Evolutionary conservation across 92 coral and sea anemone species (phyloP).

Genomic region (Parazoanthus darwini): DNA sequence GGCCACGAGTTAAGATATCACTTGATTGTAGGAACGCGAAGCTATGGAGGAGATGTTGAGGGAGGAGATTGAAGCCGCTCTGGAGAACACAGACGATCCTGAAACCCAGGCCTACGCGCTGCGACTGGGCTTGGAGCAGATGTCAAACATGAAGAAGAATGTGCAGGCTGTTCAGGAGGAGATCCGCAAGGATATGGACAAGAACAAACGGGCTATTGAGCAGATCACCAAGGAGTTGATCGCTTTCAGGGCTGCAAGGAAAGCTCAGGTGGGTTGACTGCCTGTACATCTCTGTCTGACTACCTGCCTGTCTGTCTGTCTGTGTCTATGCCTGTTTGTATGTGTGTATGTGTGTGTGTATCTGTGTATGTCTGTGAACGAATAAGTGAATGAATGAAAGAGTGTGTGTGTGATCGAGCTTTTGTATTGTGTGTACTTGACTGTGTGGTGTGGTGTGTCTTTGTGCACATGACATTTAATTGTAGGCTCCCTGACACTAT

Average conservation of each 20-base stretch:
- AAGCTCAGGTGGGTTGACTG: conserved; percentile 85
- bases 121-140: conserved; percentile 89
- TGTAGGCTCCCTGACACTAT: too few relatives aligned
- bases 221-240: conserved; percentile 80
- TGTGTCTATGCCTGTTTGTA: not conserved
- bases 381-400: too few relatives aligned
- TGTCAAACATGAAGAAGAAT: conserved; percentile 78
- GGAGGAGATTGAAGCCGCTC: conserved; percentile 93
- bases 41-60: conserved; percentile 91
- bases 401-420: too few relatives aligned
- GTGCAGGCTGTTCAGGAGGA: conserved; percentile 77
- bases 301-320: too few relatives aligned
- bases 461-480: too few relatives aligned
- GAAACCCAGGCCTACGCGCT: conserved; percentile 87
- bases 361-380: too few relatives aligned
- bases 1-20: not conserved
- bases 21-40: conserved; percentile 49
- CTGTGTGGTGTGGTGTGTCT: too few relatives aligned
- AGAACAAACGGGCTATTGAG: conserved; percentile 76
- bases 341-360: too few relatives aligned
- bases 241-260: conserved; percentile 82
- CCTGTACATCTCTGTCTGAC: not conserved
- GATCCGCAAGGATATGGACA: conserved; percentile 81
- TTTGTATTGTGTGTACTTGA: too few relatives aligned
- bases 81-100: conserved; percentile 88